A percentile compares a stretch with the other conserved stretches of the same genome.
Evolutionary conservation across 2,113 vertebrate genomes (phyloP).

Genomic region (Neolamprologus cancellatus): DNA sequence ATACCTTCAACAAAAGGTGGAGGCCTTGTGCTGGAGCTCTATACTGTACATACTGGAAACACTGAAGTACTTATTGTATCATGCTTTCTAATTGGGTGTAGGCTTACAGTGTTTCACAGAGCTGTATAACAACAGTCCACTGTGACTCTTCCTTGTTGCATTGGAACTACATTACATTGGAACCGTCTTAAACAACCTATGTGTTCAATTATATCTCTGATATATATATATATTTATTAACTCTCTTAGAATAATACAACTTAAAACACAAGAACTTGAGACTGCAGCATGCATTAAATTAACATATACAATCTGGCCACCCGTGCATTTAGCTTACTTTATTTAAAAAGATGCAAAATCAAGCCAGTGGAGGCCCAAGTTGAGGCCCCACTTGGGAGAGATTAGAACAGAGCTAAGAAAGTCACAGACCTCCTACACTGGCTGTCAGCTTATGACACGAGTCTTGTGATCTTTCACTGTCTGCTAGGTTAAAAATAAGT

Average conservation of each 20-base stretch:
- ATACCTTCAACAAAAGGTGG: background rate
- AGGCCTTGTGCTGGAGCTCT: background rate
- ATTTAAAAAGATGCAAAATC: constrained; percentile 55
- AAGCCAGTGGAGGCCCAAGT: constrained; percentile 10
- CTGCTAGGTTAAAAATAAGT: background rate
- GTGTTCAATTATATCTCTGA: background rate
- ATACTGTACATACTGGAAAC: background rate
- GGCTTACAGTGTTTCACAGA: background rate
- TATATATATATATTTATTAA: background rate
- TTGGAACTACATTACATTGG: background rate
- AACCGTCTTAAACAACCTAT: background rate
- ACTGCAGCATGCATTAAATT: background rate
- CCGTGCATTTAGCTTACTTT: constrained; percentile 14
- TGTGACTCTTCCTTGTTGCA: background rate
- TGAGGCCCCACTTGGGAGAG: constrained; percentile 33
- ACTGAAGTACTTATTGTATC: constrained; percentile 17
- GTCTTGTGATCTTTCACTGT: background rate
- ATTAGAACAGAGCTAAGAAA: too few relatives aligned
- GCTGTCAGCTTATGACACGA: background rate
- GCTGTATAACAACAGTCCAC: background rate
- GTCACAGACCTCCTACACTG: background rate
- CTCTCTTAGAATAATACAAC: background rate
- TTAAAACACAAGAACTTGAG: background rate
- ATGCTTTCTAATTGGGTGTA: constrained; percentile 3
- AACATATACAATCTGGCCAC: background rate